Conservation (phyloP, 64 coral and sea anemone species). For the Actinia tenebrosa region DNA sequence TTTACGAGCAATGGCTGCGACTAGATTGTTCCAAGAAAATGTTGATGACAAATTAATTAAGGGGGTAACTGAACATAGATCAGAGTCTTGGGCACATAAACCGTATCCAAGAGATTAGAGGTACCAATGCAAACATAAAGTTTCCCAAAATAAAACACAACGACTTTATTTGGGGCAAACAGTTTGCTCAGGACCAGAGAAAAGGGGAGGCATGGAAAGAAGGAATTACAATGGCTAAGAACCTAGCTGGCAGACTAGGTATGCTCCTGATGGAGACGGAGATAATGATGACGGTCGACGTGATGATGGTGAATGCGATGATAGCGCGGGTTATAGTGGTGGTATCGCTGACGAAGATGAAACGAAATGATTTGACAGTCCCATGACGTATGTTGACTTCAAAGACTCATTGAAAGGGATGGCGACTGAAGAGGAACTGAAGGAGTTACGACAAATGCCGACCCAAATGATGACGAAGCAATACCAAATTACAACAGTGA, state of each 20-base stretch:
- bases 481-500: slow-evolving; percentile 17
- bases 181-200: not conserved
- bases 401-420: slow-evolving; percentile 38
- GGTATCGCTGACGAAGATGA: slow-evolving; percentile 37
- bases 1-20: too few species aligned
- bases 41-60: too few species aligned
- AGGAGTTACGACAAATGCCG: slow-evolving; percentile 27
- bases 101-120: slow-evolving; percentile 14
- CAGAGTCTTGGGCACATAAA: slow-evolving; percentile 36
- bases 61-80: too few species aligned
- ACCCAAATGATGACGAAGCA: slow-evolving; percentile 13
- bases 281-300: not conserved
- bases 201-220: slow-evolving; percentile 26
- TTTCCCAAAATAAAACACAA: slow-evolving; percentile 45
- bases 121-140: slow-evolving; percentile 31
- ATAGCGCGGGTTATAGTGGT: not conserved
- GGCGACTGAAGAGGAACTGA: slow-evolving; percentile 56
- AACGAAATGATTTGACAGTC: slow-evolving; percentile 10
- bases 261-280: slow-evolving; percentile 29
- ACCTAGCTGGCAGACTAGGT: slow-evolving; percentile 31
- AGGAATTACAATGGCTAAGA: slow-evolving; percentile 30
- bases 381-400: too few species aligned
- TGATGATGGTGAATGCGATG: not conserved
- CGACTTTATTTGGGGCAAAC: slow-evolving; percentile 45
- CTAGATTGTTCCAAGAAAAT: too few species aligned